A percentile compares a stretch with the other conserved stretches of the same genome.
Conservation (phyloP, 2,113 vertebrate genomes). For the Eptesicus fuscus region DNA sequence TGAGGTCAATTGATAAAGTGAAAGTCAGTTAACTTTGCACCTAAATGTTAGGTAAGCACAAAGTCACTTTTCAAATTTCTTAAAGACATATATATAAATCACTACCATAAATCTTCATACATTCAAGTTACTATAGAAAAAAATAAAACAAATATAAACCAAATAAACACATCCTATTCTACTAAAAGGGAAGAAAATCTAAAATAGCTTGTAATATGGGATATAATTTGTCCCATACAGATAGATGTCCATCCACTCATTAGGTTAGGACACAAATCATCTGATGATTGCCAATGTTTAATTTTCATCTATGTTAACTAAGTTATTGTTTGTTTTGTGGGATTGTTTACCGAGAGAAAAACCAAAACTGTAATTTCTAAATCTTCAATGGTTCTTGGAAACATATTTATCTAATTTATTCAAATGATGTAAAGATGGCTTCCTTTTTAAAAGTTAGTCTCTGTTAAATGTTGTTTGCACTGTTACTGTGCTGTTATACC, state of each 20-base stretch:
- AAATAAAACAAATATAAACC: constrained; percentile 28
- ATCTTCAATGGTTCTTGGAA: background rate
- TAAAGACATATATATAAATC: background rate
- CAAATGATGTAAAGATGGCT: constrained; percentile 53
- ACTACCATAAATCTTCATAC: background rate
- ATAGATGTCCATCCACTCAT: constrained; percentile 35
- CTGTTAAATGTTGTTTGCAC: background rate
- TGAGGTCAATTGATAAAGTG: background rate
- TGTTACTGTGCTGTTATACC: background rate
- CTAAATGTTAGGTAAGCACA: constrained; percentile 1
- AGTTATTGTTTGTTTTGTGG: constrained; percentile 10
- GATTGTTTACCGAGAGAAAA: constrained; percentile 13
- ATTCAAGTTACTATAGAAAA: constrained; percentile 36
- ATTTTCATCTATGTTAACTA: constrained; percentile 43
- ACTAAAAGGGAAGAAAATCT: constrained; percentile 17
- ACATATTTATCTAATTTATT: constrained; percentile 32
- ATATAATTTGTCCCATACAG: constrained; percentile 19
- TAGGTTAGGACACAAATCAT: constrained; percentile 25
- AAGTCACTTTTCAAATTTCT: constrained; percentile 30
- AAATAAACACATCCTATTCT: background rate
- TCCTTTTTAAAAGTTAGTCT: constrained; percentile 50
- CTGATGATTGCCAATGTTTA: constrained; percentile 22
- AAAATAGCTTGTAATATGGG: constrained; percentile 13
- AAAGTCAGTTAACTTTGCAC: constrained; percentile 15
- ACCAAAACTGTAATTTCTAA: background rate